Conservation (phyloP, 2,113 vertebrate genomes). For the Lipotes vexillifer region DNA sequence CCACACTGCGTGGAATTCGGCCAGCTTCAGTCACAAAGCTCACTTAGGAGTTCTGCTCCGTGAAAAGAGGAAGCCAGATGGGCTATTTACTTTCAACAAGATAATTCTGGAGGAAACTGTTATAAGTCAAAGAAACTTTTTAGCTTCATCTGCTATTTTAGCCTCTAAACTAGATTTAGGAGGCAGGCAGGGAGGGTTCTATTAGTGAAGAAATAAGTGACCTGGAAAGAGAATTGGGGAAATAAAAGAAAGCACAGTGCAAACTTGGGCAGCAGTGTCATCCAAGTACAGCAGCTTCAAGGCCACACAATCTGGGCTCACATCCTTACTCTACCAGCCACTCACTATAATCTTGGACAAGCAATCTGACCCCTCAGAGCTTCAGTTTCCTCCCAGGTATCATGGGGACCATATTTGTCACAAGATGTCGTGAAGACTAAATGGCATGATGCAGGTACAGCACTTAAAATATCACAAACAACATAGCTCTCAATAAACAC, state of each 20-base stretch:
- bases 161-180: conserved; percentile 8
- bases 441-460: neutral
- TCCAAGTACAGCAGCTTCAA: fast-evolving
- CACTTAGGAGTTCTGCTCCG: conserved; percentile 72
- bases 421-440: neutral
- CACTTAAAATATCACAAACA: neutral
- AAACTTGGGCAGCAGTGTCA: fast-evolving
- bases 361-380: neutral
- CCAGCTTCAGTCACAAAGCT: conserved; percentile 73
- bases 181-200: neutral
- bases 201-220: neutral
- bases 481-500: neutral
- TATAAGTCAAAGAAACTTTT: conserved; percentile 78
- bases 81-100: conserved; percentile 79
- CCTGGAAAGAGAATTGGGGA: neutral
- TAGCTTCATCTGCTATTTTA: conserved; percentile 77
- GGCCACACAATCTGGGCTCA: neutral
- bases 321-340: fast-evolving
- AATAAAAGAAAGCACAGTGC: neutral
- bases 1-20: conserved; percentile 65
- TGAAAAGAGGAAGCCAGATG: conserved; percentile 79
- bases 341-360: neutral
- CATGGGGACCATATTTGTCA: neutral
- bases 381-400: neutral
- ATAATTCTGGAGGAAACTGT: conserved; percentile 75